Base-by-base conservation (phyloP, 2,888 invertebrate species). In the Lepidonotus clava region DNA sequence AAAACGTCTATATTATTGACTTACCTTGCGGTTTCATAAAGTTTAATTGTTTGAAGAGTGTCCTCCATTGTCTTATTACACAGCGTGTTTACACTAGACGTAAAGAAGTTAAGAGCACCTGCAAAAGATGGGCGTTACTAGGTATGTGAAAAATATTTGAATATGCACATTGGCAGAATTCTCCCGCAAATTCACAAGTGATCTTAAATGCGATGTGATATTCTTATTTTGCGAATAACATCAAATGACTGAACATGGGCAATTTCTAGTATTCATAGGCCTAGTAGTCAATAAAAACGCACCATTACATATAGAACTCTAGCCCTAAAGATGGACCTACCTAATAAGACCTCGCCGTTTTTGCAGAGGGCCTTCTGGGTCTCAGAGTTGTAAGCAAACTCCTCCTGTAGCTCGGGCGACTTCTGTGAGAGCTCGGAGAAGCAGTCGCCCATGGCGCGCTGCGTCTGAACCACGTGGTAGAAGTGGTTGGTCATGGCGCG, bases 21-120 rank as follows among this genome's bases (percentile, higher is more conserved):
- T 95, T 92, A 97, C 96, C 97, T 95, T 53, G 97, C 96, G 88
- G 96, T 95, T 95, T 97, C 97, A 93, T 97, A 97, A 92, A 96
- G 96, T 92, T 96, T 96, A 88, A 97, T 96, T 86, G 97, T 97
- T 88, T 96, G 95, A 90, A 97, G 94, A 0, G 97, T 99, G 94
- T 99, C 99, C 94, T 99, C 98, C 94, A 99, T 99, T 67, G 99
- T 99, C 95, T 98, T 98, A 95, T 98, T 97, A 95, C 98, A 98
- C 92, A 99, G 95, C 28, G 99, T 99, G 95, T 97, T 97, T 85
- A 99, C 97, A 40, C 98, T 97, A 83, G 97, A 98, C 92, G 97
- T 97, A 95, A 99, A 99, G 95, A 98, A 98, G 94, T 98, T 98
- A 91, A 99, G 96, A 89, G 99, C 98, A 88, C 97, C 97, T 94